These are phyloP conservation scores for Anticlea derivata DNA, from an alignment of 2,888 invertebrate species.

Conservation along the genomic window DNA sequence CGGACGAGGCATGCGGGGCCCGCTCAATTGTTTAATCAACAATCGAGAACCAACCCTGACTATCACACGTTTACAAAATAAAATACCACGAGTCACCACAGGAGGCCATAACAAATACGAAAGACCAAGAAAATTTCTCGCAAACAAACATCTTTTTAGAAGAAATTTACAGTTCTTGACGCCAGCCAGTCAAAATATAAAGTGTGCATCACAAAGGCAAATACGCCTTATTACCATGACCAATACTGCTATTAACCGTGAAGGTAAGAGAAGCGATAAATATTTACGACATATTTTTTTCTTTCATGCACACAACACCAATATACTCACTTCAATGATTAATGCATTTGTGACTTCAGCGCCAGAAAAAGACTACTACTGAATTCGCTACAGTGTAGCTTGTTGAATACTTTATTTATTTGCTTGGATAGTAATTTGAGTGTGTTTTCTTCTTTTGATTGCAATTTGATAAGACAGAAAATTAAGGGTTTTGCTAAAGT, in stretches of 20 bases:
- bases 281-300: conserved; percentile 36
- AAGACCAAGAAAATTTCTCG: conserved; percentile 46
- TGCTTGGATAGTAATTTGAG: conserved; percentile 15
- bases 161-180: conserved; percentile 38
- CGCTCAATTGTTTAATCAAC: conserved; percentile 75
- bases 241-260: conserved; percentile 44
- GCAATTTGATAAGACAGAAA: conserved; percentile 27
- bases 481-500: conserved; percentile 46
- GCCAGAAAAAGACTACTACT: conserved; percentile 3
- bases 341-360: conserved; percentile 21
- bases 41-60: conserved; percentile 62
- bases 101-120: conserved; percentile 53
- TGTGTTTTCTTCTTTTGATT: conserved; percentile 23
- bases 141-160: conserved; percentile 40
- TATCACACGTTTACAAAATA: conserved; percentile 54
- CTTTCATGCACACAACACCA: conserved; percentile 11
- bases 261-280: conserved; percentile 34
- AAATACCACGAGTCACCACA: conserved; percentile 49
- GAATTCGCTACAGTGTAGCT: background rate
- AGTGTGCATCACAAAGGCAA: conserved; percentile 42
- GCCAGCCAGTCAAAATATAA: conserved; percentile 41
- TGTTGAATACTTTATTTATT: background rate
- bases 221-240: conserved; percentile 45
- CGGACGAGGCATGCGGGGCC: conserved; percentile 74
- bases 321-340: conserved; percentile 23